Conservation (phyloP, 1,140 invertebrate genomes). For the Metaphire vulgaris region DNA sequence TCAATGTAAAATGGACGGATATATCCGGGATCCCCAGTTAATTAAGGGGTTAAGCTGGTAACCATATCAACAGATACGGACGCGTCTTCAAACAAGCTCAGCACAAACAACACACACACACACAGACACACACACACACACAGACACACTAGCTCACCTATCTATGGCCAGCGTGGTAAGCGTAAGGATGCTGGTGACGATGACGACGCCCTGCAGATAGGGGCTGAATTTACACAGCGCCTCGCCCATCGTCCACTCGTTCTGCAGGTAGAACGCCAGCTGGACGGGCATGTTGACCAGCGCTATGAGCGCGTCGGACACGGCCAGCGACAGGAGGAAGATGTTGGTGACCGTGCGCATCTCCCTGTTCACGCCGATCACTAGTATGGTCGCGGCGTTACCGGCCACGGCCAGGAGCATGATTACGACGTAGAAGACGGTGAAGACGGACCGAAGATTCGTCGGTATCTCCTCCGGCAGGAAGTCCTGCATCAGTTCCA, state of each 20-base stretch:
- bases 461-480: not conserved
- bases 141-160: not conserved
- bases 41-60: too few species aligned
- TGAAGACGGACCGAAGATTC: not conserved
- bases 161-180: not conserved
- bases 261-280: constrained; percentile 24
- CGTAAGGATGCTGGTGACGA: constrained; percentile 6
- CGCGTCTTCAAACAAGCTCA: too few species aligned
- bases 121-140: too few species aligned
- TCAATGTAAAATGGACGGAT: too few species aligned
- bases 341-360: constrained; percentile 31
- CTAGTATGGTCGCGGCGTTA: constrained; percentile 30
- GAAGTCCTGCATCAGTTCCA: not conserved
- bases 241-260: constrained; percentile 28
- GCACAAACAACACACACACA: too few species aligned
- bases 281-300: constrained; percentile 28
- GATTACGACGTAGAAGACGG: constrained; percentile 23
- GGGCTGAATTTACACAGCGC: constrained; percentile 7
- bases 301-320: constrained; percentile 29
- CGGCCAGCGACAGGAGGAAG: constrained; percentile 30
- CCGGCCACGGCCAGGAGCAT: constrained; percentile 28
- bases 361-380: constrained; percentile 20
- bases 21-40: too few species aligned
- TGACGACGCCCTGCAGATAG: constrained; percentile 8
- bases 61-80: too few species aligned